These are phyloP conservation scores for Sclerurus mexicanus DNA, from an alignment of 2,113 vertebrate species.

Conservation along the genomic window DNA sequence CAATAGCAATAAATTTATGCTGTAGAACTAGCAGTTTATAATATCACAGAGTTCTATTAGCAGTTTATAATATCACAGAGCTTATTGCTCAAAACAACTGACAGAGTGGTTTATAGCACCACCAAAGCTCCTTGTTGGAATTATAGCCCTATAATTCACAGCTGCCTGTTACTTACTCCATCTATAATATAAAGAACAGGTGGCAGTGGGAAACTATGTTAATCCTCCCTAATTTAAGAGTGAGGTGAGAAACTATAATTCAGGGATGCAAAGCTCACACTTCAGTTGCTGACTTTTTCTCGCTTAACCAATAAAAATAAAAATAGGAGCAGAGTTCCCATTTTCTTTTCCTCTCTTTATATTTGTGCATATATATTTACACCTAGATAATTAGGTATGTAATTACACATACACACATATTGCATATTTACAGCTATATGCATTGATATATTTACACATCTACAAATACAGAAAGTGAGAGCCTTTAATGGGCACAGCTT, in stretches of 20 bases:
- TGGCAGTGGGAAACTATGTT: slow-evolving; percentile 13
- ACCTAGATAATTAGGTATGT: background rate
- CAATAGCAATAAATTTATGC: background rate
- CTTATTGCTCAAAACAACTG: background rate
- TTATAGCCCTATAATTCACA: slow-evolving; percentile 53
- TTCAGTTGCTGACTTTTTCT: background rate
- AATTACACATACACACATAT: background rate
- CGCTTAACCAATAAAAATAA: background rate
- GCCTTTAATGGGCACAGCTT: background rate
- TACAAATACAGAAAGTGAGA: background rate
- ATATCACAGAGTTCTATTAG: background rate
- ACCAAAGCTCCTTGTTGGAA: background rate
- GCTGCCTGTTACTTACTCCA: slow-evolving; percentile 22
- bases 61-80: background rate
- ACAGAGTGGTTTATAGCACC: slow-evolving; percentile 1
- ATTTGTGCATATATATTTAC: background rate
- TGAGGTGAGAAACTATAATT: slow-evolving; percentile 12
- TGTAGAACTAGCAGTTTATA: background rate
- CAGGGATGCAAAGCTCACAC: background rate
- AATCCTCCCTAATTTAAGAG: slow-evolving; percentile 12
- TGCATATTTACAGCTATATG: background rate
- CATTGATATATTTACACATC: background rate
- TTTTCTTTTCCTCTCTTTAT: background rate
- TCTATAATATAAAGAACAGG: slow-evolving; percentile 44
- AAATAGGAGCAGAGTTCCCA: background rate